Conservation (phyloP, 2,113 vertebrate genomes). For the Spheniscus mendiculus region DNA sequence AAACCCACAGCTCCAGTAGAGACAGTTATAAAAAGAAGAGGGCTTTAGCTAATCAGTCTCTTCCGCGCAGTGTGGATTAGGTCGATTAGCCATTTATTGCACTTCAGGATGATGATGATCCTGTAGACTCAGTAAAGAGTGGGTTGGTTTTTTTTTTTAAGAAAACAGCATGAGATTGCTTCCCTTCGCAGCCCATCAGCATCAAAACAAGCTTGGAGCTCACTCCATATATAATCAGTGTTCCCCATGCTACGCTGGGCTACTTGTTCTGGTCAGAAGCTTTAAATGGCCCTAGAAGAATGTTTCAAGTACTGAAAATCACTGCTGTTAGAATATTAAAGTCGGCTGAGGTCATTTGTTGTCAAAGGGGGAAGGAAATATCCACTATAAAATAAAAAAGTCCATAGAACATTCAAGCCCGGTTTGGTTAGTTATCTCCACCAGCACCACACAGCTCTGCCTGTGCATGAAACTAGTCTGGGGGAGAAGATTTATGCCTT, state of each 20-base stretch:
- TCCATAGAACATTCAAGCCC: neutral
- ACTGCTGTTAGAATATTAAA: neutral
- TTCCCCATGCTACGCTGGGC: neutral
- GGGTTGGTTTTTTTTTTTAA: neutral
- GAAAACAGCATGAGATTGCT: neutral
- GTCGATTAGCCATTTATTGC: slow-evolving; percentile 31
- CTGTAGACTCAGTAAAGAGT: neutral
- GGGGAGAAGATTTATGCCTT: neutral
- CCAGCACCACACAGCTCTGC: neutral
- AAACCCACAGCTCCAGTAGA: neutral
- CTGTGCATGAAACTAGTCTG: neutral
- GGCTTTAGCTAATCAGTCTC: neutral
- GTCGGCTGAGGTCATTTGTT: neutral
- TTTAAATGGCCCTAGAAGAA: neutral
- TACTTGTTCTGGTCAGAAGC: neutral
- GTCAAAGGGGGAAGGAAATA: neutral
- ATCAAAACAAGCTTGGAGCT: neutral
- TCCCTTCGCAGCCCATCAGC: neutral
- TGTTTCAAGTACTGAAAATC: neutral
- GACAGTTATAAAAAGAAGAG: neutral
- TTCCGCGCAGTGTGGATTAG: neutral
- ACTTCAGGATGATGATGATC: neutral
- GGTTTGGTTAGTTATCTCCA: neutral
- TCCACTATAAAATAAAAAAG: neutral
- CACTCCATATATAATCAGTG: neutral